These are phyloP conservation scores for Chironomus tentans DNA, from an alignment of 2,888 invertebrate genomes.

Conservation along the genomic window DNA sequence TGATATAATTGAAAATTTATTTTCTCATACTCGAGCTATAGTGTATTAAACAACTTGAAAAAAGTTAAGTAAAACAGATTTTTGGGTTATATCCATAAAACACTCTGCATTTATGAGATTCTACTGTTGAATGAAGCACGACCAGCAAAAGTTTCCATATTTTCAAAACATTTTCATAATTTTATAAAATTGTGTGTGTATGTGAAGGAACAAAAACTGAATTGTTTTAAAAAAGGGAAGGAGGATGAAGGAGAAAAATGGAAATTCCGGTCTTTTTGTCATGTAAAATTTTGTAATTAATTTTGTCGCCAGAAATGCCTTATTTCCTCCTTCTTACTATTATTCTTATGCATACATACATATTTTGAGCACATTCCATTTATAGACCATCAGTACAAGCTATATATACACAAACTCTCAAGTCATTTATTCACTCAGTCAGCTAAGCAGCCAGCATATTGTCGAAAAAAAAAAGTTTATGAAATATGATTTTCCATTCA, in stretches of 20 bases:
- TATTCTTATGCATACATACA: conserved; percentile 1
- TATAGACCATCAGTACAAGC: background rate
- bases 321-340: no score
- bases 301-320: conserved; percentile 25
- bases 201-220: no score
- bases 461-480: background rate
- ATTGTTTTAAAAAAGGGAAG: no score
- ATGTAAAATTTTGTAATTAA: conserved; percentile 27
- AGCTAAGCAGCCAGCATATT: background rate
- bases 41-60: background rate
- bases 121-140: no score
- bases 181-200: background rate
- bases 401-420: background rate
- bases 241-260: background rate
- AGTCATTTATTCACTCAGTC: background rate
- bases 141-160: background rate
- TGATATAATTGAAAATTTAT: background rate
- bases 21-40: no score
- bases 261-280: conserved; percentile 8
- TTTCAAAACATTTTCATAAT: background rate
- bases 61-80: background rate
- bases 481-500: conserved; percentile 24
- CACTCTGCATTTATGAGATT: background rate
- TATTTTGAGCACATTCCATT: background rate
- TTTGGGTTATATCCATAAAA: background rate